Conservation (phyloP, 1,140 invertebrate species). For the Lamellibrachia luymesi region DNA sequence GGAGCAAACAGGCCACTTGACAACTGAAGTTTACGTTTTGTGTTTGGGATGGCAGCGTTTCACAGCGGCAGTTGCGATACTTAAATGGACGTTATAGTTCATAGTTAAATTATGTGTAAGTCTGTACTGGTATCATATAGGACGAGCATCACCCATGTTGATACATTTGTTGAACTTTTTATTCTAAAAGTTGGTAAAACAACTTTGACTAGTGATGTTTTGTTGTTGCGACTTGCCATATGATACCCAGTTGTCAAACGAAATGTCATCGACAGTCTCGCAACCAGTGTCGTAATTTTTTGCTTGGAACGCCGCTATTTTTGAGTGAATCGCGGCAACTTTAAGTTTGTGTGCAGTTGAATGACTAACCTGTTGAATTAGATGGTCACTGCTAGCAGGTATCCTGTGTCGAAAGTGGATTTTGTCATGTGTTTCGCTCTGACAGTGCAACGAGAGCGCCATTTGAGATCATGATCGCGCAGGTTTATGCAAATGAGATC, state of each 20-base stretch:
- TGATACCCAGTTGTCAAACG: neutral
- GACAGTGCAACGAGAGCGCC: conserved; percentile 27
- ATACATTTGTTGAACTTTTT: neutral
- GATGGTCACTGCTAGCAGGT: conserved; percentile 17
- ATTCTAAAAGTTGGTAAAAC: neutral
- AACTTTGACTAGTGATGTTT: conserved; percentile 1
- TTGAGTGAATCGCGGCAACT: neutral
- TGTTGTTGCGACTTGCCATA: neutral
- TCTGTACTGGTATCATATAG: neutral
- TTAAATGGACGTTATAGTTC: neutral
- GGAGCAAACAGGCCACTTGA: neutral
- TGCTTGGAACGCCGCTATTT: neutral
- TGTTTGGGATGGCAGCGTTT: neutral
- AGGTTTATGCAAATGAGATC: conserved; percentile 27
- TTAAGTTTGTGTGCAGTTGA: neutral
- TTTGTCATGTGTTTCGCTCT: conserved; percentile 29
- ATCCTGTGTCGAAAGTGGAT: conserved; percentile 10
- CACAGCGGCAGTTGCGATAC: conserved; percentile 1
- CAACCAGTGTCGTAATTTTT: neutral
- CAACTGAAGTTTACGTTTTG: conserved; percentile 1
- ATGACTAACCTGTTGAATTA: conserved; percentile 20
- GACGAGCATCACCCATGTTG: neutral
- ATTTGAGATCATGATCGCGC: conserved; percentile 26
- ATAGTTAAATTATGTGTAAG: neutral
- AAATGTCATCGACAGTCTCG: neutral